Evolutionary conservation across 2,888 invertebrate genomes (phyloP), one percentile per base, ranked within the genome.

Genomic region (Eilema griseolum): DNA sequence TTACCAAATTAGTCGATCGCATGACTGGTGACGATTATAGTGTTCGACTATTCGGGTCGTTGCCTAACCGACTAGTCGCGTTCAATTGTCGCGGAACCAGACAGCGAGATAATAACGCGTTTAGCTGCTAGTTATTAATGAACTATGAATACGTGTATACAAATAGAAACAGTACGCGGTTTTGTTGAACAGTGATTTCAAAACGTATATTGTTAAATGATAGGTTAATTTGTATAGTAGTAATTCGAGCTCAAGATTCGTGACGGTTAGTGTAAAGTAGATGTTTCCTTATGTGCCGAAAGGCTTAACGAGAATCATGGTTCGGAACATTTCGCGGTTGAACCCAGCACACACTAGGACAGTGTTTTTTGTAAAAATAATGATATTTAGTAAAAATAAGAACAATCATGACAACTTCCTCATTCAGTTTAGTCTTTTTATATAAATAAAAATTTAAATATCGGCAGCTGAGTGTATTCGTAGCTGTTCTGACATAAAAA

Each of bases 21-120:
- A 84, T 88, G 88, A 82, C 79, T 80, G 75, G 70, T 23, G 65
- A 31, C 81, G 72, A 83, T 86, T 83, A 86, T 80, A 83, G 74
- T 78, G 77, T 62, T 37, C 61, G 37, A 52, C 68, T 78, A 83
- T 80, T 79, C 80, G 75, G 80, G 81, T 78, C 79, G 75, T 88
- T 87, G 87, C 88, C 76, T 74, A 85, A 88, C 79, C 64, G 65
- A 75, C 76, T 76, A 78, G 71, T 78, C 77, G 71, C 71, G 73
- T 78, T 84, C 74, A 69, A 74, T 81, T 78, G 83, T 84, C 85
- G 77, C 79, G 78, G 80, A 82, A 86, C 84, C 75, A 69, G 83
- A 76, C 79, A 76, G 73, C 66, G 75, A 83, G 85, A 84, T 81
- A 84, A 81, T 79, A 83, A 81, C 73, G 68, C 68, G 77, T 80